Percentiles rank a stretch among this genome's conserved stretches.
Conservation (phyloP, 2,113 vertebrate genomes). For the Aix galericulata region DNA sequence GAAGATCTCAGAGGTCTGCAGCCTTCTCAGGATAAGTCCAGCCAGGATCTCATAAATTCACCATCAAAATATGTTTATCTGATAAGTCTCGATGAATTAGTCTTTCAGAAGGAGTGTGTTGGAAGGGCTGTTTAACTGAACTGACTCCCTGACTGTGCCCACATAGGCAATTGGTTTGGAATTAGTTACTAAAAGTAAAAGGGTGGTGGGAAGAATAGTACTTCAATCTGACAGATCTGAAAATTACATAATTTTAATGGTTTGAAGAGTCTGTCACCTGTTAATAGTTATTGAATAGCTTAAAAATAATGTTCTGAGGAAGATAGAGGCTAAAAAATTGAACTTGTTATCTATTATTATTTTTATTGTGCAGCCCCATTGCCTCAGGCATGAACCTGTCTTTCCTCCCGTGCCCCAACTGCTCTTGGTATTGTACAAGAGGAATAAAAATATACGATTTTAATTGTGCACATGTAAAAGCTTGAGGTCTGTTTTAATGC, state of each 20-base stretch:
- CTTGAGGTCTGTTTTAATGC: background rate
- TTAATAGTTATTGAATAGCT: constrained; percentile 5
- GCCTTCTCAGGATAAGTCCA: background rate
- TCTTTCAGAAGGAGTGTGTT: background rate
- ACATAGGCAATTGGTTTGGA: constrained; percentile 1
- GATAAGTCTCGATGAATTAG: background rate
- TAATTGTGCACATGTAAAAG: background rate
- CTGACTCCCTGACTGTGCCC: background rate
- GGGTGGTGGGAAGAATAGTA: constrained; percentile 30
- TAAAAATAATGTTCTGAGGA: background rate
- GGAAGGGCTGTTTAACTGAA: background rate
- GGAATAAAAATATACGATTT: background rate
- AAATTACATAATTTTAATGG: constrained; percentile 26
- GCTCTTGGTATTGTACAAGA: background rate
- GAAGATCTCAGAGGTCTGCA: background rate
- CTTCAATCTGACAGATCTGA: background rate
- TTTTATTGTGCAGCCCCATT: background rate
- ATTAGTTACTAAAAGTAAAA: constrained; percentile 34
- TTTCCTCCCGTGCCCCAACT: background rate
- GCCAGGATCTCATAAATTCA: background rate
- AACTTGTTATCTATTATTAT: background rate
- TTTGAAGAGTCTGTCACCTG: constrained; percentile 36
- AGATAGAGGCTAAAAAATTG: background rate
- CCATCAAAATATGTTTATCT: background rate
- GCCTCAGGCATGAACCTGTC: background rate